These are phyloP conservation scores for Benitochromis conjunctus DNA, from an alignment of 2,113 vertebrate species.

Conservation along the genomic window DNA sequence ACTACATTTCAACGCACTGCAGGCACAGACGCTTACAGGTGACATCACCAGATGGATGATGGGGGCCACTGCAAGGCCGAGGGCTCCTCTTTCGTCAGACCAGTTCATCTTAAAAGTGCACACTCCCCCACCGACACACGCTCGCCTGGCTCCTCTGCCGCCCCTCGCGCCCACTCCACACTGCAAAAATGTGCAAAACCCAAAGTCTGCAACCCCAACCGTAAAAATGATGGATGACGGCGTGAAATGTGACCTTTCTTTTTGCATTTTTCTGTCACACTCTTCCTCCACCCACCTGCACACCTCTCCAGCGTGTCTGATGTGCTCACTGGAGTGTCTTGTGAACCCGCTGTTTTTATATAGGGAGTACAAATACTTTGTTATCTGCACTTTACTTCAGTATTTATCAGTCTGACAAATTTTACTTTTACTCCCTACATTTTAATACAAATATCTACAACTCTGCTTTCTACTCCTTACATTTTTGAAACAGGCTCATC, in stretches of 20 bases:
- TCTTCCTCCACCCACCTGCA: not conserved
- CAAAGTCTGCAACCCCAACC: conserved; percentile 25
- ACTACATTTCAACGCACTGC: conserved; percentile 18
- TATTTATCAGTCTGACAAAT: not conserved
- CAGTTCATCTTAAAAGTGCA: conserved; percentile 48
- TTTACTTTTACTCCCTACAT: not conserved
- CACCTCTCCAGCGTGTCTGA: not conserved
- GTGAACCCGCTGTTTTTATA: not conserved
- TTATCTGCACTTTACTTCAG: not conserved
- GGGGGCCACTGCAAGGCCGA: conserved; percentile 43
- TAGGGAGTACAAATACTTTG: not conserved
- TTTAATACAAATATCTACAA: fast-evolving
- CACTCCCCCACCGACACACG: not conserved
- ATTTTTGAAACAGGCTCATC: not conserved
- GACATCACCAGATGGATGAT: conserved; percentile 63
- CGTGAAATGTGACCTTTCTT: conserved; percentile 55
- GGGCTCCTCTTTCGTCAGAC: conserved; percentile 53
- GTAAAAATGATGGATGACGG: conserved; percentile 66
- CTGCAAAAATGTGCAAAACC: conserved; percentile 11
- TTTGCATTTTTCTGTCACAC: conserved; percentile 48
- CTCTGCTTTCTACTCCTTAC: not conserved
- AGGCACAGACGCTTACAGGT: conserved; percentile 5
- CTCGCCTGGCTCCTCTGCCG: not conserved
- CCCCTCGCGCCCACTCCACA: not conserved
- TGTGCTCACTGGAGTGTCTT: not conserved